Evolutionary conservation across 2,888 invertebrate species (phyloP), one percentile per base, ranked within the genome.

Genomic region (Microctonus brassicae): DNA sequence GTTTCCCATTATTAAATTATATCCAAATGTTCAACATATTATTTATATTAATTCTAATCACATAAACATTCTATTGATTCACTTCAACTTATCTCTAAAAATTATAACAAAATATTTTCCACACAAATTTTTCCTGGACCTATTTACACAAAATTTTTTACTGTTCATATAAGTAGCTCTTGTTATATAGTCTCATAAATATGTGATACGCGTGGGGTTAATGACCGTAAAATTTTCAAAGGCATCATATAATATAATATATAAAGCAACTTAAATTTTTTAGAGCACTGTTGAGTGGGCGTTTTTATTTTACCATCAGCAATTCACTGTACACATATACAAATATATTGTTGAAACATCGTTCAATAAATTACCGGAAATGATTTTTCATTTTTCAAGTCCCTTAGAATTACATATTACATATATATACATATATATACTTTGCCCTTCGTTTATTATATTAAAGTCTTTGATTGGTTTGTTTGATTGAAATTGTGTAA

Each of bases 211-310:
- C 71, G 62, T 71, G 70, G 70, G 75, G 75, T 75, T 72, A 75
- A 66, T 70, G 75, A 75, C 75, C 75, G 73, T 72, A 42, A 67
- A 24, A 58, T 57, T 62, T 73, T 70, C 70, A 72, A 71, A 60
- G 64, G 53, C 71, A 52, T 70, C 60, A 58, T n/a, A n/a, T n/a
- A n/a, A n/a, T n/a, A n/a, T n/a, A n/a, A n/a, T n/a, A n/a, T n/a
- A n/a, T n/a, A 61, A 29, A 64, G 57, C 58, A 61, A 58, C 17
- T 58, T 9, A 17, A 33, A 33, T 58, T 36, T 36, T 58, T 34
- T 34, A 58, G 58, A 58, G 33, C 58, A 58, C 58, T 6, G 6
- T 7, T 58, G 58, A 34, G 58, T 58, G 58, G 58, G 58, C 58
- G 58, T 60, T 55, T 47, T 52, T 26, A 24, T 52, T 36, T 34